Conservation (phyloP, 2,888 invertebrate genomes). For the Prosopocoilus inquinatus region DNA sequence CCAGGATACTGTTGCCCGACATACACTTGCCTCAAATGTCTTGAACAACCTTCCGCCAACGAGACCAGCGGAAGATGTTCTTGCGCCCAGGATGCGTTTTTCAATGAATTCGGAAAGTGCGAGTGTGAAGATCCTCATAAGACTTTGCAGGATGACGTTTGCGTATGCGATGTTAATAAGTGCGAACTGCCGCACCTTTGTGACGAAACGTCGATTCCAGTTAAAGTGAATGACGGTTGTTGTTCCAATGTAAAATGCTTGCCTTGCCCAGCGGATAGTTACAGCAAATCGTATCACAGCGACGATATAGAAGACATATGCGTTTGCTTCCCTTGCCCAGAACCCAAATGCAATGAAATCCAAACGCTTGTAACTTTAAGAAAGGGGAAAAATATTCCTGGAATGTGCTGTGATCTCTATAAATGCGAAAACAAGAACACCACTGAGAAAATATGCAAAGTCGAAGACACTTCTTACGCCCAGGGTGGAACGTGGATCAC, state of each 20-base stretch:
- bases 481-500: slow-evolving; percentile 53
- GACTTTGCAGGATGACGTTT: slow-evolving; percentile 35
- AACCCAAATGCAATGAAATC: slow-evolving; percentile 36
- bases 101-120: slow-evolving; percentile 37
- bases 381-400: slow-evolving; percentile 47
- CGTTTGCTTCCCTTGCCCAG: slow-evolving; percentile 41
- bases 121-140: slow-evolving; percentile 38
- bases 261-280: slow-evolving; percentile 42
- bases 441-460: slow-evolving; percentile 40
- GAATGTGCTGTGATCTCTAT: slow-evolving; percentile 51
- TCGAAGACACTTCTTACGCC: slow-evolving; percentile 43
- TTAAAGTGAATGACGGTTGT: slow-evolving; percentile 35
- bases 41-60: no score
- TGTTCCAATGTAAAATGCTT: slow-evolving; percentile 39
- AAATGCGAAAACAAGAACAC: slow-evolving; percentile 41
- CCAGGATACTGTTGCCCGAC: slow-evolving; percentile 42
- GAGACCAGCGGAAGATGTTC: slow-evolving; percentile 34
- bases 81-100: slow-evolving; percentile 38
- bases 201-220: slow-evolving; percentile 37
- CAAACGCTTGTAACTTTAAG: slow-evolving; percentile 38
- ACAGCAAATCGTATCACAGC: slow-evolving; percentile 33
- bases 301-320: slow-evolving; percentile 41
- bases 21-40: slow-evolving; percentile 41
- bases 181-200: slow-evolving; percentile 41
- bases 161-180: slow-evolving; percentile 38